Evolutionary conservation across 1,140 invertebrate species (phyloP).

Genomic region (Ctenoplectra terminalis): DNA sequence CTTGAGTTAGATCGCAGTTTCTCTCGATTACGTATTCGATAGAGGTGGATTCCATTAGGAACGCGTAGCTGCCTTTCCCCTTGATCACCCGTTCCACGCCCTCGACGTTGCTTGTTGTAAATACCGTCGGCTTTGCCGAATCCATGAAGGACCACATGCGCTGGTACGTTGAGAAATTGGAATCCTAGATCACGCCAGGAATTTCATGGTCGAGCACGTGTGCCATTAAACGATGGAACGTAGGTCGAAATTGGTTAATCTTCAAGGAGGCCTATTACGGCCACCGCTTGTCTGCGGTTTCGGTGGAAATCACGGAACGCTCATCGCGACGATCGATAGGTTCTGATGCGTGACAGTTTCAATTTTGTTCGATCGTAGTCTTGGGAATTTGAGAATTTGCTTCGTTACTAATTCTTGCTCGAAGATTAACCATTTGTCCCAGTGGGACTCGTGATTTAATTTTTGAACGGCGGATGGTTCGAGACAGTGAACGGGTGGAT

Average conservation of each 20-base stretch:
- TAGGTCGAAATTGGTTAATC: conserved; percentile 62
- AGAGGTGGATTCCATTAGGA: conserved; percentile 96
- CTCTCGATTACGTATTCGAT: conserved; percentile 96
- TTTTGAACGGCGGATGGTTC: no score
- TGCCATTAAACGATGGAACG: conserved; percentile 64
- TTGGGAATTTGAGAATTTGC: no score
- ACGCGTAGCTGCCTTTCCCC: conserved; percentile 94
- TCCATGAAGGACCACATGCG: conserved; percentile 97
- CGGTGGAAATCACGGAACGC: not conserved
- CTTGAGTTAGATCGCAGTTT: conserved; percentile 95
- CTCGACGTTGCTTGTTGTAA: conserved; percentile 92
- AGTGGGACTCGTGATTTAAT: no score
- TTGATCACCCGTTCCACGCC: conserved; percentile 93
- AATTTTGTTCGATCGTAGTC: no score
- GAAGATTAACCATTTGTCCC: conserved; percentile 11
- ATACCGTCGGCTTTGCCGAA: conserved; percentile 91
- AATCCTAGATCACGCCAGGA: conserved; percentile 86
- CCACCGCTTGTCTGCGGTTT: not conserved
- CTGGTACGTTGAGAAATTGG: conserved; percentile 95
- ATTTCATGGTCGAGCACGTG: conserved; percentile 62
- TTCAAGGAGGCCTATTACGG: conserved; percentile 58
- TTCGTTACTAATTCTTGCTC: no score
- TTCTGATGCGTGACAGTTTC: no score
- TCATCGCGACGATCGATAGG: not conserved
- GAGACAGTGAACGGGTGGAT: no score